A percentile compares a stretch with the other conserved stretches of the same genome.
Evolutionary conservation across 2,888 invertebrate genomes (phyloP).

Genomic region (Cyclophora albipunctata): DNA sequence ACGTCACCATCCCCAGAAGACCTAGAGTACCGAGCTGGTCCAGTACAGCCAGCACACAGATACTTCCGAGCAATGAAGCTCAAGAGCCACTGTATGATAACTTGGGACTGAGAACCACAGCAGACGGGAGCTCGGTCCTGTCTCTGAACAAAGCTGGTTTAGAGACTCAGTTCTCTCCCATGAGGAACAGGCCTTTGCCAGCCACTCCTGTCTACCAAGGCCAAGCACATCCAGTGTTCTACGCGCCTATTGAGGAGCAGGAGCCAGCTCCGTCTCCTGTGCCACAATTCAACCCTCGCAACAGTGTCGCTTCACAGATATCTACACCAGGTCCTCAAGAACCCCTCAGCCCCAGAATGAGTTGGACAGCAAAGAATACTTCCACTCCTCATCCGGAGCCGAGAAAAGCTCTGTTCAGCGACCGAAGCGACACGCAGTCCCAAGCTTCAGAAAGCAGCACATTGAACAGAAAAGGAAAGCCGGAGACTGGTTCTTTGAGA

Average conservation of each 20-base stretch:
- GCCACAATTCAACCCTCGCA: slow-evolving; percentile 59
- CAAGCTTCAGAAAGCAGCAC: slow-evolving; percentile 55
- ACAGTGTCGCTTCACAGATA: slow-evolving; percentile 68
- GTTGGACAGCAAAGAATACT: slow-evolving; percentile 69
- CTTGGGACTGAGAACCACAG: slow-evolving; percentile 87
- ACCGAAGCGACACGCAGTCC: slow-evolving; percentile 50
- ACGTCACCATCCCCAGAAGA: slow-evolving; percentile 89
- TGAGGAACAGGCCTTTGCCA: slow-evolving; percentile 79
- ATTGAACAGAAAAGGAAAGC: slow-evolving; percentile 64
- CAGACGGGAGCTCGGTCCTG: slow-evolving; percentile 87
- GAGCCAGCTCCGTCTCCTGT: slow-evolving; percentile 70
- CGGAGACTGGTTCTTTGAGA: slow-evolving; percentile 69
- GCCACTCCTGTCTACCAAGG: slow-evolving; percentile 74
- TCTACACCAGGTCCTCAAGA: slow-evolving; percentile 69
- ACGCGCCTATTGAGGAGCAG: slow-evolving; percentile 72
- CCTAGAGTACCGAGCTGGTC: slow-evolving; percentile 90
- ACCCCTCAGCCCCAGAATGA: slow-evolving; percentile 64
- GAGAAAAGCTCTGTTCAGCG: slow-evolving; percentile 55
- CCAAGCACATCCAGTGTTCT: slow-evolving; percentile 60
- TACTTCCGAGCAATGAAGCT: slow-evolving; percentile 68
- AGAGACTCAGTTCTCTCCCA: slow-evolving; percentile 70
- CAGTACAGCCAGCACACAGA: slow-evolving; percentile 75
- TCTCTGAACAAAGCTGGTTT: slow-evolving; percentile 84
- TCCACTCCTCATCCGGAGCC: slow-evolving; percentile 65
- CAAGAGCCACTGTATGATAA: slow-evolving; percentile 91